Base-by-base conservation (phyloP, 2,888 invertebrate species). In the Papilio elwesi region DNA sequence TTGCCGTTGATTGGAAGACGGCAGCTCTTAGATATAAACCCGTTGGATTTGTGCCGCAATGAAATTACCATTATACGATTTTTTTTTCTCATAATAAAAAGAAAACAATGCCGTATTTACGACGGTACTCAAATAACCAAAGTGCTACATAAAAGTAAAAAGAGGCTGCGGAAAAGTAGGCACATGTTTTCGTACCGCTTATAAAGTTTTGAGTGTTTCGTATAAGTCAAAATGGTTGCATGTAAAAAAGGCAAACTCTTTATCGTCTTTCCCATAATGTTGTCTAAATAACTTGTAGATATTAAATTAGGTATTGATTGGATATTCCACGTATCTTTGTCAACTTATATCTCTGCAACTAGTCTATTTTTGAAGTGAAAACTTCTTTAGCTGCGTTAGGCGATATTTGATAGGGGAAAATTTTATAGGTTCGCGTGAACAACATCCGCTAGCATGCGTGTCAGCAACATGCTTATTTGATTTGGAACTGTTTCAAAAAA, bases 181-280 rank as follows among this genome's bases (percentile, higher is more conserved):
- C 16, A 16, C 15, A 16, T 47, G 43, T 49, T 47, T 6, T 9
- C 6, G 26, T 36, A 55, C 26, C 26, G 57, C 26, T 57, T 48
- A 26, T 68, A 57, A 68, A 57, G 48, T 57, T 43, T 59, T 68
- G 57, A 68, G 68, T 57, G 68, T 55, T 68, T 55, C 57, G 43
- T 15, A 68, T 68, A 68, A 68, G 48, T 68, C 48, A 59, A 15
- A 53, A 48, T 57, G 68, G 43, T 6, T 36, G 36, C 26, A 49
- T 65, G 49, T 49, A 36, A 49, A 36, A 51, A 49, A 64, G 7
- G n/a, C 6, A 12, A 59, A 38, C 9, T 36, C 13, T 26, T 43
- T 36, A 9, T 9, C 43, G 43, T 0, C 13, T 53, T n/a, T 7
- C 15, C 9, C 9, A 13, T 38, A 15, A 43, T n/a, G 43, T 59